Percentiles rank a stretch among this genome's conserved stretches.
Evolutionary conservation across 1,140 invertebrate genomes (phyloP).

Genomic region (Maniola jurtina): DNA sequence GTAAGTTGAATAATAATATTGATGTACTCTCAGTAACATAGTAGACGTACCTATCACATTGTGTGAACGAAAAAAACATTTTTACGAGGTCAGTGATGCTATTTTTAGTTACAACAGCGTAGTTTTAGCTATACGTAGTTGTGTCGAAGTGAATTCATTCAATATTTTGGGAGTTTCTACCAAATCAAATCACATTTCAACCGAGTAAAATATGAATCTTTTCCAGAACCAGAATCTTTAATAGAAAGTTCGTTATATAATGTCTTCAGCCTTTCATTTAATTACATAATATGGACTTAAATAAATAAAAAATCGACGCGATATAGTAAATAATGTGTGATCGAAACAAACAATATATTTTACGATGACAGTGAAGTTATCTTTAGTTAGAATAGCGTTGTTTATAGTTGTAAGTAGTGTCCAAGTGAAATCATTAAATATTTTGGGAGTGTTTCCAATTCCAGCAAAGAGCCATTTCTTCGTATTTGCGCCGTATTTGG

Average conservation of each 20-base stretch:
- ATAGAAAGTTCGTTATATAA: no score
- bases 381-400: background rate
- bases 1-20: no score
- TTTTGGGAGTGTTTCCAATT: conserved; percentile 85
- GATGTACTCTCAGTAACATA: background rate
- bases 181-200: background rate
- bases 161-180: conserved; percentile 80
- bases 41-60: background rate
- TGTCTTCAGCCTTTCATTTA: no score
- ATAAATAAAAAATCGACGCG: no score
- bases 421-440: conserved; percentile 55
- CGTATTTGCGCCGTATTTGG: conserved; percentile 82
- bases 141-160: background rate
- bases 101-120: background rate
- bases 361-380: background rate
- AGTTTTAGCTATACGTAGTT: background rate
- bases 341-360: background rate
- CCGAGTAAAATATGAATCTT: no score
- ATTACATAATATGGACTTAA: no score
- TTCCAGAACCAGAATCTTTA: no score
- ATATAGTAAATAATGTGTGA: background rate
- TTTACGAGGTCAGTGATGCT: background rate
- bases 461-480: conserved; percentile 86
- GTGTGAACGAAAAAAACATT: background rate
- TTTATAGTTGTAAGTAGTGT: background rate